Evolutionary conservation across 2,113 vertebrate genomes (phyloP), one percentile per base, ranked within the genome.

Genomic region (Paramisgurnus dabryanus): DNA sequence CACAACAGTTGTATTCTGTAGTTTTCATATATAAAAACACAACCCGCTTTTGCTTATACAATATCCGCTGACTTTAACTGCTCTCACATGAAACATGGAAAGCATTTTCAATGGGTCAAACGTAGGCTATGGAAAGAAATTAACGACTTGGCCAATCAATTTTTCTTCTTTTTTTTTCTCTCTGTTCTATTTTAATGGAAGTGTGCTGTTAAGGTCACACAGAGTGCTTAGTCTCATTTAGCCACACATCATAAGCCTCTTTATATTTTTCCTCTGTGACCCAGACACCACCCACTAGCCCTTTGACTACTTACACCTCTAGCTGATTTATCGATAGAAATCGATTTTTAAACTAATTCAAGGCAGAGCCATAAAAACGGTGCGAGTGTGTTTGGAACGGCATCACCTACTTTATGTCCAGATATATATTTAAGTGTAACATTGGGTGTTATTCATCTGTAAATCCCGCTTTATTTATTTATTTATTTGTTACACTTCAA

Each of bases 61-160:
- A 53, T 53, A 50, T 50, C 17, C 13, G 5, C 47, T 45, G 39
- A 40, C 27, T 39, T 27, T 61, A 10, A 57, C 22, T 64, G 15
- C 72, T 71, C 55, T 71, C 78, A 41, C 49, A 65, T 49, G 2
- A 66, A n/a, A 65, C 41, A 34, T 34, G 1, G 27, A 53, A 68
- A 27, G n/a, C 41, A 6, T 58, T 67, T 43, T 17, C 57, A 17
- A 41, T 3, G 40, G 67, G 50, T 76, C 50, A 82, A 67, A 64
- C 71, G 12, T 8, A 40, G 61, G 77, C 73, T 83, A 65, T 8
- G 61, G 77, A 79, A 78, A 76, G 78, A 85, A 80, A 82, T 87
- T 88, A 89, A 89, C 86, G 82, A 85, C 82, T 83, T 85, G 67
- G 60, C 63, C 85, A 82, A 87, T 87, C 67, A 80, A 83, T 88